These are phyloP conservation scores for Nudaria mundana DNA, from an alignment of 2,888 invertebrate species.

Conservation along the genomic window DNA sequence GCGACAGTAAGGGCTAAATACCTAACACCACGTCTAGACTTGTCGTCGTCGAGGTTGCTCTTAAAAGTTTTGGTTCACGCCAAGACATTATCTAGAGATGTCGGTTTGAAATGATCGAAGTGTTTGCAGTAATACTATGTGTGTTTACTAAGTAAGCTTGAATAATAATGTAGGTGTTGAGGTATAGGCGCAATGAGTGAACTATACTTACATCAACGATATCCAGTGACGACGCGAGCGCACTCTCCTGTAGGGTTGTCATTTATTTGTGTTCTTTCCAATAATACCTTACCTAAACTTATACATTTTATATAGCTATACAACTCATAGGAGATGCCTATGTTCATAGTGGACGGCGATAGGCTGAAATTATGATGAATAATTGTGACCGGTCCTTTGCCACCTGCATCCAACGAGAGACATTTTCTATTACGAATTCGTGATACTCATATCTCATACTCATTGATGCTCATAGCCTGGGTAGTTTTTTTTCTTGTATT, in stretches of 20 bases:
- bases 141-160: slow-evolving; percentile 53
- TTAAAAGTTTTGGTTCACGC: slow-evolving; percentile 69
- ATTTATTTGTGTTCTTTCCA: slow-evolving; percentile 18
- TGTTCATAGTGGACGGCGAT: no score
- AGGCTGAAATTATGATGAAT: no score
- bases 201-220: slow-evolving; percentile 62
- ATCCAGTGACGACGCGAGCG: slow-evolving; percentile 43
- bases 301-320: no score
- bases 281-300: no score
- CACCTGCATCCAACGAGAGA: no score
- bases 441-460: no score
- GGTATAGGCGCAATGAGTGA: slow-evolving; percentile 50
- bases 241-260: slow-evolving; percentile 39
- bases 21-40: slow-evolving; percentile 55
- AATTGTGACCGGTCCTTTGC: no score
- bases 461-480: no score
- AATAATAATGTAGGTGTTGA: slow-evolving; percentile 69
- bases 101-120: slow-evolving; percentile 46
- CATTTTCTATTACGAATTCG: no score
- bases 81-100: slow-evolving; percentile 68
- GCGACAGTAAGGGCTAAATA: slow-evolving; percentile 56
- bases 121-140: slow-evolving; percentile 35
- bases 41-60: slow-evolving; percentile 60
- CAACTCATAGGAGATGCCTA: no score
- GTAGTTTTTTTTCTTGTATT: no score